Evolutionary conservation across 2,113 vertebrate genomes (phyloP).

Genomic region (Cavia porcellus): DNA sequence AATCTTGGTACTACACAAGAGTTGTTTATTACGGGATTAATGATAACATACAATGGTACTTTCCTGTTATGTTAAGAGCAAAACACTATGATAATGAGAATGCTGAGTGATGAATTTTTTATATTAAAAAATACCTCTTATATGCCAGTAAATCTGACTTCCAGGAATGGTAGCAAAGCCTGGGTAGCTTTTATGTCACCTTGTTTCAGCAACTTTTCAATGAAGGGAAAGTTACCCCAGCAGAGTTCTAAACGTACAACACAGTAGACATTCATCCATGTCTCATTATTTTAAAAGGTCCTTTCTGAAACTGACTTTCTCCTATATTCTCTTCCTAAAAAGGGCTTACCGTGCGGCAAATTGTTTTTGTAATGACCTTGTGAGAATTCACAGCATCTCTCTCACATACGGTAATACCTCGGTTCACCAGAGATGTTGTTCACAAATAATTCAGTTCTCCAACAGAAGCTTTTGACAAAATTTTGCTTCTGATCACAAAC

Average conservation of each 20-base stretch:
- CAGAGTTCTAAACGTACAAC: conserved; percentile 24
- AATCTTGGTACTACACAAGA: conserved; percentile 16
- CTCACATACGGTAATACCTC: not conserved
- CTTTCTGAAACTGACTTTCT: not conserved
- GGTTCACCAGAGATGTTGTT: not conserved
- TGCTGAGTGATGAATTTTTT: not conserved
- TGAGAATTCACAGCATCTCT: not conserved
- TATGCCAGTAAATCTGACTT: not conserved
- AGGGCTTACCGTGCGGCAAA: not conserved
- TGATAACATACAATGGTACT: not conserved
- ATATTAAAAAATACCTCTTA: conserved; percentile 9
- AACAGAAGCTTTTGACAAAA: not conserved
- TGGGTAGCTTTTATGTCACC: not conserved
- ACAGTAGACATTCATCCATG: not conserved
- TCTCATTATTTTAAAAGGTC: conserved; percentile 19
- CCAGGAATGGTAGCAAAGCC: not conserved
- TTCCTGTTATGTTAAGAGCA: not conserved
- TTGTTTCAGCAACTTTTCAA: not conserved
- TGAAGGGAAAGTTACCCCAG: not conserved
- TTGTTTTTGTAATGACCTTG: not conserved
- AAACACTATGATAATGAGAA: not conserved
- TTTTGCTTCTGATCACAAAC: not conserved
- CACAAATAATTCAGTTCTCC: not conserved
- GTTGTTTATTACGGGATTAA: conserved; percentile 38
- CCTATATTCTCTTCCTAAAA: not conserved